Evolutionary conservation across 1,140 invertebrate genomes (phyloP), one percentile per base, ranked within the genome.

Genomic region (Aphis gossypii): DNA sequence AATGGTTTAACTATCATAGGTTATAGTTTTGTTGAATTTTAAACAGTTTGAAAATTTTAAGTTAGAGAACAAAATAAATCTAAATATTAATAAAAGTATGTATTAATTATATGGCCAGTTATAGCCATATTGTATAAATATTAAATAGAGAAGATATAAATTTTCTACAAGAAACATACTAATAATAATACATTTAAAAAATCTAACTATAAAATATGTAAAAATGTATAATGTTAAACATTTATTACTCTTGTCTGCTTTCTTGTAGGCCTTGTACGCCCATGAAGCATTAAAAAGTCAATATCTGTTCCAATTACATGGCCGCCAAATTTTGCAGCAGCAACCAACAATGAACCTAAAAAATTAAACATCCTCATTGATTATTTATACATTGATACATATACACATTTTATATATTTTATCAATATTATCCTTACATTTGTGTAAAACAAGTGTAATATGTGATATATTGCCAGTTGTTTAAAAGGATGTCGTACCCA

Each of bases 291-390:
- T 95, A 98, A 96, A 95, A 97, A 99, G 95, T 99, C 98, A 94
- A 99, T 99, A 95, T 99, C 99, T 9, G 97, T 97, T 6, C 99
- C 99, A 95, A 98, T 96, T 18, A 99, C 98, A 95, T 98, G 98
- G 18, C 95, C 98, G 92, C 98, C 98, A 96, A 98, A 99, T 95
- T 98, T 96, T 51, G 98, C 98, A 90, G 98, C 98, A 76, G 98
- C 97, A 11, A 99, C 97, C 44, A 99, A 95, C n/a, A 99, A 95
- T 48, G 98, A 99, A 9, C 98, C 99, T 93, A 97, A 98, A 0
- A 94, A 94, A 41, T 41, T 41, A 41, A 41, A 41, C 3, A 3
- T 41, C 38, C 3, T 41, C 38, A 41, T 41, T 41, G 38, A 41
- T 41, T 41, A 41, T 1, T 1, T 41, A 41, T 41, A 41, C 38